Base-by-base conservation (phyloP, 2,888 invertebrate species). In the Omphaloscelis lunosa region DNA sequence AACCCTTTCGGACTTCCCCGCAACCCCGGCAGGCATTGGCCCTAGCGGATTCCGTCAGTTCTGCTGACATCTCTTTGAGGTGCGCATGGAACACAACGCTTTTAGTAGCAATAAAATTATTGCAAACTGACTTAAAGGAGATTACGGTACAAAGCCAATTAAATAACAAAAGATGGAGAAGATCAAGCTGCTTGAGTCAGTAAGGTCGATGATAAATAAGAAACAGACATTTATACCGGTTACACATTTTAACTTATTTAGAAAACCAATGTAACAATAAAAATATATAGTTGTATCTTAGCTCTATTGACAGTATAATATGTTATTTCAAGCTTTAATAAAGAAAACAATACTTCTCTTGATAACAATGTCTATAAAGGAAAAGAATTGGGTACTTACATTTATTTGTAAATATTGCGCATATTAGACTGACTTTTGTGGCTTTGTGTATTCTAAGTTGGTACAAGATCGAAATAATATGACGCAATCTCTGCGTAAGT, bases 341-440 rank as follows among this genome's bases (percentile, higher is more conserved):
- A n/a, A 58, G n/a, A 63, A 48, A 23, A 45, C 27, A 17, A 27
- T 77, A 34, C 15, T 23, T n/a, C 58, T 63, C n/a, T 65, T 51
- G 29, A 23, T n/a, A 48, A 0, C 15, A 76, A 34, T 77, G 20
- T 39, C 58, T 20, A 77, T 65, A 83, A 39, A 79, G 41, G 65
- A 41, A 45, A 62, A 41, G 1, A 77, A 77, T 59, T 58, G 12
- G 61, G 27, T 82, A 53, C 45, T 34, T 62, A 53, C 17, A 56
- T 34, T 34, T 62, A 77, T 48, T 39, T 39, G 61, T 75, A 56
- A 45, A 48, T n/a, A 51, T 51, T 51, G 27, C n/a, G 20, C 8
- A 20, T 65, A 41, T 63, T 34, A 15, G 41, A 65, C 5, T 41
- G 23, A 5, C 27, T 82, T 39, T 62, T 17, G 20, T 27, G 12